phyloP scores from a whole-genome alignment of 2,888 invertebrate species.

The Polydesmus complanatus region DNA sequence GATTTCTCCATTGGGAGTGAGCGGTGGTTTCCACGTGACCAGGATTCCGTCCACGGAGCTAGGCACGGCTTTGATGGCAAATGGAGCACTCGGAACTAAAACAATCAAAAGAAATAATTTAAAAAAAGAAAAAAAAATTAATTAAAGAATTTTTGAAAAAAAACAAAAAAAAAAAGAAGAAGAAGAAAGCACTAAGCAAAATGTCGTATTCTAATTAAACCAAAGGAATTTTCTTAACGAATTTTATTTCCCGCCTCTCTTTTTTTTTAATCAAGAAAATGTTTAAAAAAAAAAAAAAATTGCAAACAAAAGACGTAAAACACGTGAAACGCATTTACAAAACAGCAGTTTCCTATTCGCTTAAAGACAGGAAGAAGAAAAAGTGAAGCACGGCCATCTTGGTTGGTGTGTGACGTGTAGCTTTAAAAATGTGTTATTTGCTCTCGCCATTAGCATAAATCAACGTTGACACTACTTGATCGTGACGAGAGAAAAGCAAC shows the following conservation, averaged over 20 bases:
- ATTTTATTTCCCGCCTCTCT: too few relatives aligned
- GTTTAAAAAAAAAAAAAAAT: background rate
- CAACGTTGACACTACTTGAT: background rate
- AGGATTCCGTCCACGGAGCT: constrained; percentile 57
- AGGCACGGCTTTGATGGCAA: constrained; percentile 62
- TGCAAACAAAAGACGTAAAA: background rate
- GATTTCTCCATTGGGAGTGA: constrained; percentile 58
- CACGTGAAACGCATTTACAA: background rate
- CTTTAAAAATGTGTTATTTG: background rate
- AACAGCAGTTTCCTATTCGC: background rate
- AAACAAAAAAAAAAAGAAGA: background rate
- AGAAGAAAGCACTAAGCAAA: background rate
- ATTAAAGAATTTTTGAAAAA: background rate
- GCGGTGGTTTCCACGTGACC: constrained; percentile 62
- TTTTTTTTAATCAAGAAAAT: too few relatives aligned
- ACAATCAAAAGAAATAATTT: background rate
- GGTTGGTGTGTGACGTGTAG: background rate
- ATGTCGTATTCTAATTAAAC: background rate
- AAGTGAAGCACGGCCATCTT: too few relatives aligned
- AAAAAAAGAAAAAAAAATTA: background rate
- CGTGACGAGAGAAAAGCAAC: background rate
- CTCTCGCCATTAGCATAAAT: background rate
- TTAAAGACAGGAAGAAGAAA: too few relatives aligned
- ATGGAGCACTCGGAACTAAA: constrained; percentile 61
- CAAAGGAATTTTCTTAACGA: background rate